Evolutionary conservation across 1,140 invertebrate genomes (phyloP).

Genomic region (Leptinotarsa undecemlineata): DNA sequence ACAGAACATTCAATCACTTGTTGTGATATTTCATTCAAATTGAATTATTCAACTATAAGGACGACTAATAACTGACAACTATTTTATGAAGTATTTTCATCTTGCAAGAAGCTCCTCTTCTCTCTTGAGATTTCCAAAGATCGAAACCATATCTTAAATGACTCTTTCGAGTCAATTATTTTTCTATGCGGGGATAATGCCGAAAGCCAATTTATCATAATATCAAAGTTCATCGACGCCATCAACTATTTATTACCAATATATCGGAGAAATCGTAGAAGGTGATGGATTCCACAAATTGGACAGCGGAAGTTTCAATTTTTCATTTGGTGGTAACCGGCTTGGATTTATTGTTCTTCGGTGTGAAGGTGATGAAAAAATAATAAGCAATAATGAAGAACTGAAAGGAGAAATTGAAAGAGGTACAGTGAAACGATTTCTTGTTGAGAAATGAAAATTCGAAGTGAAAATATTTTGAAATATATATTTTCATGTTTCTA

Average conservation of each 20-base stretch:
- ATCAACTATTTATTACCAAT: conserved; percentile 6
- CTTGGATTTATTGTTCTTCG: conserved; percentile 3
- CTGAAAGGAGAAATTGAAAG: neutral
- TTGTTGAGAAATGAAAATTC: too few relatives aligned
- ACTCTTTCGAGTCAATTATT: neutral
- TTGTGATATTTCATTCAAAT: too few relatives aligned
- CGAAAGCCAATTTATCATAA: neutral
- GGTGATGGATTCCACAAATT: neutral
- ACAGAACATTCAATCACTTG: too few relatives aligned
- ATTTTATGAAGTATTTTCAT: too few relatives aligned
- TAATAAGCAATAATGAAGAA: neutral
- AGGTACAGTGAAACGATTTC: too few relatives aligned
- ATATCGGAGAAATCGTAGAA: neutral
- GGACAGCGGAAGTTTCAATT: neutral
- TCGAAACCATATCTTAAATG: neutral
- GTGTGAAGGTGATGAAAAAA: neutral
- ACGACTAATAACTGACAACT: too few relatives aligned
- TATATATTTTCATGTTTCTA: too few relatives aligned
- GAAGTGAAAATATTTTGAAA: too few relatives aligned
- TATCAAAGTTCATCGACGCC: neutral
- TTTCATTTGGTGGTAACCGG: neutral
- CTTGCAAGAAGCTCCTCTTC: neutral
- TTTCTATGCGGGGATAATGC: neutral
- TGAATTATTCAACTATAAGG: too few relatives aligned
- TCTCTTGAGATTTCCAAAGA: neutral